Base-by-base conservation (phyloP, 53 echinoderm and acorn worm genomes). In the Holothuria leucospilota region DNA sequence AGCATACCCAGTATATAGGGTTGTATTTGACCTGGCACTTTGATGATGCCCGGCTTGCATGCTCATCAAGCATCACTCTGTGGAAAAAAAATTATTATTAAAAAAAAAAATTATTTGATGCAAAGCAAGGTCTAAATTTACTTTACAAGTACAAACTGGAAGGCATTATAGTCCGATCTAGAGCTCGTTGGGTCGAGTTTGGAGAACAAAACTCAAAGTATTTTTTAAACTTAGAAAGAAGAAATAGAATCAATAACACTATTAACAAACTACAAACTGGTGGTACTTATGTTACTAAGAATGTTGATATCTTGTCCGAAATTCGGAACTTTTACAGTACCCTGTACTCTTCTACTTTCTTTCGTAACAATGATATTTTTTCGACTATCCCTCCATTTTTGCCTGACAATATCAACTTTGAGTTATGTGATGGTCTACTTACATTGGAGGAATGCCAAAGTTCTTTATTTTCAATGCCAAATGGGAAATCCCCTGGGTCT, bases 81-180 rank as follows among this genome's bases (percentile, higher is more conserved):
- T n/a, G n/a, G n/a, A n/a, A n/a, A n/a, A n/a, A n/a, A n/a, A n/a
- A n/a, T n/a, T n/a, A n/a, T n/a, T n/a, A n/a, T n/a, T n/a, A n/a
- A n/a, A n/a, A n/a, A n/a, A n/a, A 59, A 27, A 39, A 71, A 13
- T 40, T 72, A 1, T 11, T 46, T 49, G 46, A 73, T 59, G 59
- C 20, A 20, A 91, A 67, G 29, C 53, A 46, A 16, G 68, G 86
- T 24, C 52, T 82, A 18, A 86, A 86, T 8, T 59, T 58, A 10
- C 29, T 86, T 26, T 90, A 86, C 81, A 66, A 86, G 60, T 27
- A 39, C 14, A 86, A 62, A 29, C 30, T 78, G 18, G 59, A 41
- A 41, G 94, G 91, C n/a, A 82, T 71, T 15, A 91, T 90, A 65
- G 71, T 86, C 8, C 87, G 91, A 72, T 91, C 88, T 27, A 52